Base-by-base conservation (phyloP, 2,797 vertebrate species). In the Sternarchorhynchus goeldii region DNA sequence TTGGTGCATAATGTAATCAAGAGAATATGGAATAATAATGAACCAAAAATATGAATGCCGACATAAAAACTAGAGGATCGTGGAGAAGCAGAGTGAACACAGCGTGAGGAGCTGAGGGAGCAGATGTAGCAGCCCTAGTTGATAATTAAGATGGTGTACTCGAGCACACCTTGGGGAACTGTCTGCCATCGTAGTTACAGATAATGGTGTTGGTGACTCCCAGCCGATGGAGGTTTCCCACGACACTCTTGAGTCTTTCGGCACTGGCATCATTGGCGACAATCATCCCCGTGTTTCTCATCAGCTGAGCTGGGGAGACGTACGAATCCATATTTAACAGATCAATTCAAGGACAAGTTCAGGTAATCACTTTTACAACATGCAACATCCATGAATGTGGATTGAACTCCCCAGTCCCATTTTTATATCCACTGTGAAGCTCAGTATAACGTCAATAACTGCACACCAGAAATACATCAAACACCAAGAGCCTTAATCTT, bases 271-370 rank as follows among this genome's bases (percentile, higher is more conserved):
- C 98, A 0, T 99, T 99, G 2, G 97, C 97, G 76, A 99, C 89
- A 6, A 99, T 95, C 80, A 94, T 87, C 0, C 98, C 98, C 0
- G 98, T 99, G 90, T 99, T 99, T 90, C 95, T 98, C 97, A 99
- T 99, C 60, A 99, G 93, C 89, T 99, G 98, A 85, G 97, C 98
- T 99, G 67, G 16, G 64, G 32, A 25, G 6, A 41, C 64, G 85
- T 7, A 78, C 34, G 75, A n/a, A 17, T 78, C 2, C 36, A 45
- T 17, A 68, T 1, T 75, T 17, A 58, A 75, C 3, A 73, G 5
- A 74, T 5, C 7, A 56, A 60, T 63, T 58, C 3, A 14, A 63
- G 55, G n/a, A 8, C 20, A 29, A 74, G 5, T 12, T 32, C 17
- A 29, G 7, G 10, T 60, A 20, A 25, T 29, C 58, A 60, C 56